These are phyloP conservation scores for Zosterops borbonicus DNA, from an alignment of 2,113 vertebrate genomes.

Conservation along the genomic window DNA sequence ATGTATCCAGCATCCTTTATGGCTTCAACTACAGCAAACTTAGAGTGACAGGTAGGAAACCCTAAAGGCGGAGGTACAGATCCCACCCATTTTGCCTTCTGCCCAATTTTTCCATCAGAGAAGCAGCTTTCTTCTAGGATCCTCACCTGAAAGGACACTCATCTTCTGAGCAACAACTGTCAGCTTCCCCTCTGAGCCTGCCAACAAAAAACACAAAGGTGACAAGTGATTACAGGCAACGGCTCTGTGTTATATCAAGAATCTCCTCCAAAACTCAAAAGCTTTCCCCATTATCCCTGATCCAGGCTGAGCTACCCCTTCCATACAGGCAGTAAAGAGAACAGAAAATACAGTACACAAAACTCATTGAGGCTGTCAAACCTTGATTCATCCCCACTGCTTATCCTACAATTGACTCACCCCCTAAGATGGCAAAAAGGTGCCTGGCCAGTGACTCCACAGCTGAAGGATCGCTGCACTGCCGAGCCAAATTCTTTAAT, in stretches of 20 bases:
- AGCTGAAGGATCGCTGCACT: constrained; percentile 88
- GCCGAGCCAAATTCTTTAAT: constrained; percentile 87
- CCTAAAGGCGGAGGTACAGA: neutral
- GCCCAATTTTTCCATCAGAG: neutral
- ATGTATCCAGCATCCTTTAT: neutral
- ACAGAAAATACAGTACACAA: neutral
- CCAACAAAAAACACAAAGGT: neutral
- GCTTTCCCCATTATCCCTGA: neutral
- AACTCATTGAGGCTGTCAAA: neutral
- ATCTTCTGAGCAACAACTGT: constrained; percentile 93
- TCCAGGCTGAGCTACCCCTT: neutral
- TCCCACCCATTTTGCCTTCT: neutral
- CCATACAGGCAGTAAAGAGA: neutral
- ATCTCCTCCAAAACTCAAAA: neutral
- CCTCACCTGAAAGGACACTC: constrained; percentile 91
- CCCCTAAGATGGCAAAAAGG: constrained; percentile 91
- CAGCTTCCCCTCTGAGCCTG: constrained; percentile 96
- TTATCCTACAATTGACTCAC: constrained; percentile 66
- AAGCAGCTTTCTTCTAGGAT: neutral
- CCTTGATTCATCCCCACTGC: neutral
- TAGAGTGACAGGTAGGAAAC: neutral
- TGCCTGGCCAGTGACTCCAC: constrained; percentile 86
- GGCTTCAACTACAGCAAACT: neutral
- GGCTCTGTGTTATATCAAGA: neutral
- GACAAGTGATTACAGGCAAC: neutral